Evolutionary conservation across 1,140 invertebrate genomes (phyloP).

Genomic region (Trinorchestia longiramus): DNA sequence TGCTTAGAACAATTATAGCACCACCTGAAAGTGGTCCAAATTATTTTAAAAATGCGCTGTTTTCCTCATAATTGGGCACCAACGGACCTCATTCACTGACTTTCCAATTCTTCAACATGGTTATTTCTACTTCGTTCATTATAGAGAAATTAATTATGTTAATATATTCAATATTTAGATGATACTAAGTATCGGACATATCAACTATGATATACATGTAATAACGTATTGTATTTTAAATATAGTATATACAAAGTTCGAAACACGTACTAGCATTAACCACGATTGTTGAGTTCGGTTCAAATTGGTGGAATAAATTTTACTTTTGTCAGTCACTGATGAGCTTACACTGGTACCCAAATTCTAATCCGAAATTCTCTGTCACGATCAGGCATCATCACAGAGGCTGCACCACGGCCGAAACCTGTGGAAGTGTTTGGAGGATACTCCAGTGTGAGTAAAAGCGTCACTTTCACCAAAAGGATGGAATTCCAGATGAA

Average conservation of each 20-base stretch:
- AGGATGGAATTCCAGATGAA: slow-evolving; percentile 21
- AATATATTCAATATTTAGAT: not conserved
- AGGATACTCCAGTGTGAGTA: slow-evolving; percentile 32
- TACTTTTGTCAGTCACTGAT: too few relatives aligned
- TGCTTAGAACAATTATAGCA: too few relatives aligned
- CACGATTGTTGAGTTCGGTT: not conserved
- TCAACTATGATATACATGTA: not conserved
- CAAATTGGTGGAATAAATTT: too few relatives aligned
- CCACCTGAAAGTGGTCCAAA: too few relatives aligned
- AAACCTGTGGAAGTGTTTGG: slow-evolving; percentile 7
- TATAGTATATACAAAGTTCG: not conserved
- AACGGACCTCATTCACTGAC: too few relatives aligned
- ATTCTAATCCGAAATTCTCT: not conserved
- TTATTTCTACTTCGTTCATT: too few relatives aligned
- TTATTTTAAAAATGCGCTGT: too few relatives aligned
- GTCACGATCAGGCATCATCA: not conserved
- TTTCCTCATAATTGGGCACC: too few relatives aligned
- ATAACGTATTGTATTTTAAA: too few relatives aligned
- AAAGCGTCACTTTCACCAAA: slow-evolving; percentile 40
- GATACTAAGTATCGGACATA: not conserved
- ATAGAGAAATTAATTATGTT: too few relatives aligned
- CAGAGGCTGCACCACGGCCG: not conserved
- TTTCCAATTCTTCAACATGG: too few relatives aligned
- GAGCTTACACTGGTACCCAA: not conserved
- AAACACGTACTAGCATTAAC: not conserved